A percentile compares a stretch with the other conserved stretches of the same genome.
Conservation (phyloP, 1,140 invertebrate species). For the Pararge aegeria region DNA sequence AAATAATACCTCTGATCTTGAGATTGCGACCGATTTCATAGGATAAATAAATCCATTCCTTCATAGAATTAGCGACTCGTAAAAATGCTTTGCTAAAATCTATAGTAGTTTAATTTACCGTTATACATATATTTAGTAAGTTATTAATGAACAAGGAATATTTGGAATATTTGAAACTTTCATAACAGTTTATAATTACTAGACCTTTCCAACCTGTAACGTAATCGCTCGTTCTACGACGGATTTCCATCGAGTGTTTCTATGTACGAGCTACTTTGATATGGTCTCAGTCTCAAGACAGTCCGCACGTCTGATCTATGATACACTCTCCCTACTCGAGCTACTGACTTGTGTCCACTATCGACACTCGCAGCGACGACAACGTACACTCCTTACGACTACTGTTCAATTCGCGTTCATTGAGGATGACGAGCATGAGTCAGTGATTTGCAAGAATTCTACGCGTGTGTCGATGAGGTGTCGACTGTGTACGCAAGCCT, state of each 20-base stretch:
- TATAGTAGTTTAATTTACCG: conserved; percentile 64
- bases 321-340: conserved; percentile 73
- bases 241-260: conserved; percentile 51
- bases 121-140: conserved; percentile 57
- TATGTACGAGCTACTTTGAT: conserved; percentile 67
- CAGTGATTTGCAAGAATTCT: conserved; percentile 4
- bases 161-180: conserved; percentile 56
- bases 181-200: conserved; percentile 47
- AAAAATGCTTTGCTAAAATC: conserved; percentile 64
- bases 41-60: conserved; percentile 56
- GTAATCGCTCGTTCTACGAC: conserved; percentile 72
- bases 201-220: conserved; percentile 44
- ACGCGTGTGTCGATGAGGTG: conserved; percentile 20
- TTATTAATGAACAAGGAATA: conserved; percentile 66
- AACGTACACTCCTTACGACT: not conserved
- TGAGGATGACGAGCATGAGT: not conserved
- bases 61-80: conserved; percentile 75
- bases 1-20: conserved; percentile 68
- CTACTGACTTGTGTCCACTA: conserved; percentile 61
- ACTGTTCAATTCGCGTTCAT: conserved; percentile 1
- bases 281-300: conserved; percentile 78
- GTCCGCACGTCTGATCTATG: conserved; percentile 71
- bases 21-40: conserved; percentile 71
- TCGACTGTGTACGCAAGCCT: conserved; percentile 59
- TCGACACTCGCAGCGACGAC: conserved; percentile 36